These are phyloP conservation scores for Typhlomys cinereus DNA, from an alignment of 2,113 vertebrate species.

Conservation along the genomic window DNA sequence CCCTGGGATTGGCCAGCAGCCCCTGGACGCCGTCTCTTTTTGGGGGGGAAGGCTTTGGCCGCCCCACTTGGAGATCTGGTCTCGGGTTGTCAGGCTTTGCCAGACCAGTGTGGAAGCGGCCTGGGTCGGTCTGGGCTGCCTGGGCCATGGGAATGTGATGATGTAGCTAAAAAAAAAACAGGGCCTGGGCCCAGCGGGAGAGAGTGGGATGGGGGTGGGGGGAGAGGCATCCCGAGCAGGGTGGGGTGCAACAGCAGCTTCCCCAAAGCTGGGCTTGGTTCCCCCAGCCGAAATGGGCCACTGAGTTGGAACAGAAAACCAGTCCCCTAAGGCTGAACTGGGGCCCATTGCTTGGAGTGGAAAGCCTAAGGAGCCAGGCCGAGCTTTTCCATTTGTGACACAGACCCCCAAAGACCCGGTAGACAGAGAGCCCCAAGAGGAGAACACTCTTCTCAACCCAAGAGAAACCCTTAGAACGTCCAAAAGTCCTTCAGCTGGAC, in stretches of 20 bases:
- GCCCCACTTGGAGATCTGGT: constrained; percentile 6
- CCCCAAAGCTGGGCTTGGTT: constrained; percentile 44
- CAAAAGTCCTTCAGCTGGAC: not conserved
- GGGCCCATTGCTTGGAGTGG: not conserved
- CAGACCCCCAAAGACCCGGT: not conserved
- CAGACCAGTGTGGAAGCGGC: constrained; percentile 67
- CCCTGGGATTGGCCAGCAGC: not conserved
- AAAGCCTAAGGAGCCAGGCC: not conserved
- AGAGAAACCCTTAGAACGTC: not conserved
- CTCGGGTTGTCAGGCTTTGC: constrained; percentile 13
- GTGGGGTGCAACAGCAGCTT: not conserved
- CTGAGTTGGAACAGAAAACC: not conserved
- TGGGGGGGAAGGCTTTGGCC: not conserved
- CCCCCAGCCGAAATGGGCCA: not conserved
- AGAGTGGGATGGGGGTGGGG: too few species aligned
- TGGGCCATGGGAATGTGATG: constrained; percentile 75
- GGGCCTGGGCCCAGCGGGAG: not conserved
- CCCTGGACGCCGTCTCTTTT: not conserved
- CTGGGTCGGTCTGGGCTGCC: not conserved
- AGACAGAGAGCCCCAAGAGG: not conserved
- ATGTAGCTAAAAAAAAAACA: constrained; percentile 67
- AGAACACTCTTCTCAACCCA: not conserved
- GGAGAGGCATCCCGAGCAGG: not conserved
- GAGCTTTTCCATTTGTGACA: not conserved
- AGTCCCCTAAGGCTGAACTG: not conserved